A percentile compares a stretch with the other conserved stretches of the same genome.
Evolutionary conservation across 2,113 vertebrate genomes (phyloP).

Genomic region (Asarcornis scutulata): DNA sequence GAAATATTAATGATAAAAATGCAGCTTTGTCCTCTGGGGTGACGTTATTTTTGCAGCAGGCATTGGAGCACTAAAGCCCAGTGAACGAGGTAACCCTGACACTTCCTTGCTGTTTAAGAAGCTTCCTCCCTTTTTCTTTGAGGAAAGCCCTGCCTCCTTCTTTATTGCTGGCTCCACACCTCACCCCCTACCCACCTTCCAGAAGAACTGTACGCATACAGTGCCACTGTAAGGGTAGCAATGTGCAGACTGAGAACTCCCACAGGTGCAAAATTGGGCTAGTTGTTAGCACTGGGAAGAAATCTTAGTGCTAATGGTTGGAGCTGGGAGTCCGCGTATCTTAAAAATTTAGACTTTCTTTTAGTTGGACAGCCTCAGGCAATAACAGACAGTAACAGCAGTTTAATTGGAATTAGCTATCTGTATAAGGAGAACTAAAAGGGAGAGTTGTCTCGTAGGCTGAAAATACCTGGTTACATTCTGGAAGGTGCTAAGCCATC

Average conservation of each 20-base stretch:
- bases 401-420: neutral
- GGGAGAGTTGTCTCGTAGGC: neutral
- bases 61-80: neutral
- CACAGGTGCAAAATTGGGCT: neutral
- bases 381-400: neutral
- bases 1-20: neutral
- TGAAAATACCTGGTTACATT: neutral
- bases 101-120: neutral
- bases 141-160: neutral
- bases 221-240: accelerated
- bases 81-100: neutral
- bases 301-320: neutral
- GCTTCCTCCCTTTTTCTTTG: neutral
- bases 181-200: too few species aligned
- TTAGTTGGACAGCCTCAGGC: neutral
- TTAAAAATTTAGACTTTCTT: neutral
- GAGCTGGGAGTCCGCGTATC: neutral
- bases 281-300: neutral
- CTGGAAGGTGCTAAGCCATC: neutral
- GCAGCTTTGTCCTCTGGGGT: neutral
- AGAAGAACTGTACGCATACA: too few species aligned
- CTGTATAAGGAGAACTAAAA: neutral
- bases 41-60: neutral
- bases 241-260: neutral
- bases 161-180: neutral